Conservation (phyloP, 2,888 invertebrate genomes). For the Rotaria sp. region DNA sequence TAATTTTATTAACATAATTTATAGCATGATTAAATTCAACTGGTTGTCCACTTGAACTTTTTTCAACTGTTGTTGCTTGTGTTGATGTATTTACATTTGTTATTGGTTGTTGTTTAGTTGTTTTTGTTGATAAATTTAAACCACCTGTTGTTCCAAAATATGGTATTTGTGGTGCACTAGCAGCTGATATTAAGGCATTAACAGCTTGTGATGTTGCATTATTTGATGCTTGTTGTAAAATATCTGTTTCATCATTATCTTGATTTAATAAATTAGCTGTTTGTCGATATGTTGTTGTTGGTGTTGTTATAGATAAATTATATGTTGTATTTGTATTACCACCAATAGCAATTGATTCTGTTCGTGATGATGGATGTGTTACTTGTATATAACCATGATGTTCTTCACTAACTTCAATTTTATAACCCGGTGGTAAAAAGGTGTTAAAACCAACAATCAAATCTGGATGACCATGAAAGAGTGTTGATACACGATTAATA, state of each 20-base stretch:
- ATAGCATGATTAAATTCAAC: conserved; percentile 98
- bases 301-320: background rate
- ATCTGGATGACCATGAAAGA: conserved; percentile 91
- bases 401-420: conserved; percentile 66
- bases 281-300: background rate
- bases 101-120: background rate
- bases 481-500: conserved; percentile 85
- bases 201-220: conserved; percentile 28
- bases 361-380: conserved; percentile 23
- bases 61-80: background rate
- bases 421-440: conserved; percentile 95
- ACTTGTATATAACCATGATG: conserved; percentile 18
- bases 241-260: background rate
- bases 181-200: conserved; percentile 13
- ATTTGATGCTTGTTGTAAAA: background rate
- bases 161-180: background rate
- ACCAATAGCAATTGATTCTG: conserved; percentile 13
- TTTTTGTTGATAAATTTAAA: background rate
- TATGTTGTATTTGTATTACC: background rate
- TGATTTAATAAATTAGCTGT: background rate
- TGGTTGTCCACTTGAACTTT: conserved; percentile 63
- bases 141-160: background rate
- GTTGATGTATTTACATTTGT: background rate
- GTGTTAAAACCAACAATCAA: conserved; percentile 97
- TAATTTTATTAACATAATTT: conserved; percentile 97